Evolutionary conservation across 2,888 invertebrate genomes (phyloP), one percentile per base, ranked within the genome.

Genomic region (Nymphalis polychloros): DNA sequence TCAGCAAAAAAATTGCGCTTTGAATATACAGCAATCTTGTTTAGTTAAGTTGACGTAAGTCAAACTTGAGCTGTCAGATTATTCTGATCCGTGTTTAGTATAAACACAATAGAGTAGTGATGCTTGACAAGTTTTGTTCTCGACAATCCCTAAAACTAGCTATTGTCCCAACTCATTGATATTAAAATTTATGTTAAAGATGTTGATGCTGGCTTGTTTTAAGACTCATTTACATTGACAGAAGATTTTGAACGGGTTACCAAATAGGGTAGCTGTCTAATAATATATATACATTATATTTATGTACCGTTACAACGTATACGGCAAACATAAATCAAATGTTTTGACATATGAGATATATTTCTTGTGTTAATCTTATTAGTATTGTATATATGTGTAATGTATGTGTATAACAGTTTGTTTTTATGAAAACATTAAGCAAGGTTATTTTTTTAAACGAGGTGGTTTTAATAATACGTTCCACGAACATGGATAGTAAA

Each of bases 181-280:
- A 85, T 87, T 85, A 69, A 82, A 86, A 87, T 87, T 82, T 87
- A 87, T 86, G 85, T 75, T 81, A 86, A 86, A 77, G 71, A 75
- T 70, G 73, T 72, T 68, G 75, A 73, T 63, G 69, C 67, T 61
- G 55, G 16, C 67, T 50, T 72, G 75, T 75, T 77, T 77, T 77
- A 77, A 41, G 35, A 71, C 75, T 79, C 76, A 77, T 59, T 80
- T 81, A 77, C 47, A 59, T 63, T 60, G 50, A 55, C 67, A 67
- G 27, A 53, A 60, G 47, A 20, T 50, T 47, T 60, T 31, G 17
- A 31, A 6, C 7, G 17, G 17, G 23, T 31, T 31, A 31, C 8
- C 8, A 1, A 53, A 17, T 8, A 8, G 8, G 27, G 17, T 31
- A 41, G 41, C 4, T 13, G 4, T 41, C 13, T 41, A 0, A 41